Percentiles rank a stretch among this genome's conserved stretches.
These are phyloP conservation scores for Epinephelus awoara DNA, from an alignment of 2,797 vertebrate species.

Conservation along the genomic window DNA sequence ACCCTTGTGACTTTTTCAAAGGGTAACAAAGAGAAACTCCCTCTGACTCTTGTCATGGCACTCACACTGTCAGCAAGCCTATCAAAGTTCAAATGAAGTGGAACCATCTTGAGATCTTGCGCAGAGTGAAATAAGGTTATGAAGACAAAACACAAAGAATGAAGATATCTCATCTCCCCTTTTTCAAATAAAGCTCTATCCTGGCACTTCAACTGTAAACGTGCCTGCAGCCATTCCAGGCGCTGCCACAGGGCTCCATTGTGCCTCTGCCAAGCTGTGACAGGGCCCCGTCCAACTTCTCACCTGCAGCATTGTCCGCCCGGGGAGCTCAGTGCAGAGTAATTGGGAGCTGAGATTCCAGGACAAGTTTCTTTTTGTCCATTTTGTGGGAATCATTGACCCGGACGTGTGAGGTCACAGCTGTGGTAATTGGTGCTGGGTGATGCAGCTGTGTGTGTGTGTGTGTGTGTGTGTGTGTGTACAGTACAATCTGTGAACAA, in stretches of 20 bases:
- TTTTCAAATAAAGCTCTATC: constrained; percentile 23
- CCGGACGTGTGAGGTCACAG: constrained; percentile 81
- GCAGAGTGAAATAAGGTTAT: not conserved
- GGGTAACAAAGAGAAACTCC: too few species aligned
- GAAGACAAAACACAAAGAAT: not conserved
- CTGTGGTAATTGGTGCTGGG: constrained; percentile 76
- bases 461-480: constrained; percentile 47
- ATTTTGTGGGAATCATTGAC: constrained; percentile 80
- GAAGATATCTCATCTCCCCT: not conserved
- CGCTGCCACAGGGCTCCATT: constrained; percentile 73
- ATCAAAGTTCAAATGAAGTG: not conserved
- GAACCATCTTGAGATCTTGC: not conserved
- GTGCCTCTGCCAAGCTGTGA: constrained; percentile 72
- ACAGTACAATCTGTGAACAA: constrained; percentile 36
- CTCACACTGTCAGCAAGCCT: not conserved
- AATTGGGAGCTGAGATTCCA: constrained; percentile 83
- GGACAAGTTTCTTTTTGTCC: constrained; percentile 81
- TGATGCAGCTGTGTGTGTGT: constrained; percentile 77
- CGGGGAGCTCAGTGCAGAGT: constrained; percentile 62
- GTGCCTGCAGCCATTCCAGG: constrained; percentile 45
- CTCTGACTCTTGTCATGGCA: too few species aligned
- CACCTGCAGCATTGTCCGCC: constrained; percentile 82
- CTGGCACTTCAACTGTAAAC: constrained; percentile 10
- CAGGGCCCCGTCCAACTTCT: constrained; percentile 77
- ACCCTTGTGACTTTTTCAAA: too few species aligned